Conservation (phyloP, 2,797 vertebrate genomes). For the Microchirus variegatus region DNA sequence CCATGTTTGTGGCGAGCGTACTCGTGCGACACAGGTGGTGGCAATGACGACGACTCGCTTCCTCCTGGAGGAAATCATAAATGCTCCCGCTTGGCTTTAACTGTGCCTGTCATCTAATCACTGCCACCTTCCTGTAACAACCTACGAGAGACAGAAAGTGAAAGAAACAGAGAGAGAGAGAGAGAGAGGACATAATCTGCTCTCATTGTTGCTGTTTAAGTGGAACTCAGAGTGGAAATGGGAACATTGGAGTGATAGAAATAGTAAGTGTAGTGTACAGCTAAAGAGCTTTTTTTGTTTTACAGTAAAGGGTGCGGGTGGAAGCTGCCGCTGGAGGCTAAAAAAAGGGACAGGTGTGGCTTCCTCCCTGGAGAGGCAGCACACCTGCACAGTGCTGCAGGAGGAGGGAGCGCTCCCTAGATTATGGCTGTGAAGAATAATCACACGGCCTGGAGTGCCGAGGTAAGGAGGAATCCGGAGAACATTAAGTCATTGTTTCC, state of each 20-base stretch:
- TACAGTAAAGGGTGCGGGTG: slow-evolving; percentile 50
- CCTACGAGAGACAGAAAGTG: slow-evolving; percentile 35
- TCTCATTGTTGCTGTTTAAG: slow-evolving; percentile 16
- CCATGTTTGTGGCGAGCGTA: slow-evolving; percentile 71
- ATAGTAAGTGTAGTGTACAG: slow-evolving; percentile 61
- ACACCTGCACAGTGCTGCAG: slow-evolving; percentile 70
- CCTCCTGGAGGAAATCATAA: slow-evolving; percentile 94
- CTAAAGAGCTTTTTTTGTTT: slow-evolving; percentile 69
- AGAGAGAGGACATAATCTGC: too few relatives aligned
- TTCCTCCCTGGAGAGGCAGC: slow-evolving; percentile 57
- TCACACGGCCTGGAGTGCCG: slow-evolving; percentile 17
- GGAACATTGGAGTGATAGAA: slow-evolving; percentile 37
- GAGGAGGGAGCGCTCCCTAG: slow-evolving; percentile 34
- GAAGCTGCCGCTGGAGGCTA: slow-evolving; percentile 42
- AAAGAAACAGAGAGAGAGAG: slow-evolving; percentile 45
- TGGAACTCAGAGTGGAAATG: slow-evolving; percentile 23
- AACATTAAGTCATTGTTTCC: slow-evolving; percentile 15
- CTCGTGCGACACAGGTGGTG: slow-evolving; percentile 83
- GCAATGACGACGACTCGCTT: slow-evolving; percentile 86
- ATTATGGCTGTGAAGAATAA: slow-evolving; percentile 18
- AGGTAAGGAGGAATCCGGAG: slow-evolving; percentile 13
- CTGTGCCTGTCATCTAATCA: slow-evolving; percentile 82
- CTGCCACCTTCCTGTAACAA: slow-evolving; percentile 77
- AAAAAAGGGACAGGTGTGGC: slow-evolving; percentile 60
- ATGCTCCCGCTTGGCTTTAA: slow-evolving; percentile 84